Conservation (phyloP, 1,140 invertebrate genomes). For the Dreissena polymorpha region DNA sequence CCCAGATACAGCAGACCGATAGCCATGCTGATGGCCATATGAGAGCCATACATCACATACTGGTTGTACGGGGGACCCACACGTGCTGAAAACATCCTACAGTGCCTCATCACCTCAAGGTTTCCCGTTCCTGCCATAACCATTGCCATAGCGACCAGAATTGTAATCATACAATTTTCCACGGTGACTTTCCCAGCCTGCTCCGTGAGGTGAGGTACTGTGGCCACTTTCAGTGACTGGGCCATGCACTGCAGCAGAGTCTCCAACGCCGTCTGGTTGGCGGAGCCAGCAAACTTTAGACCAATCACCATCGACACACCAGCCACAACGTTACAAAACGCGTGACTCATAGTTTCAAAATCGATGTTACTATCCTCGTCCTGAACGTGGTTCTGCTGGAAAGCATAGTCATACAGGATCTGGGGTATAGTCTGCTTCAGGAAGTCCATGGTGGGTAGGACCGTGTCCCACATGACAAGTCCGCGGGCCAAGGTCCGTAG, state of each 20-base stretch:
- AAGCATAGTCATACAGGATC: slow-evolving; percentile 83
- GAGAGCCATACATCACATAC: slow-evolving; percentile 92
- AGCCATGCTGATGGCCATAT: slow-evolving; percentile 97
- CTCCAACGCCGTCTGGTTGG: slow-evolving; percentile 86
- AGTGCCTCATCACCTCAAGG: slow-evolving; percentile 91
- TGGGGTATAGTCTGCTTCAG: slow-evolving; percentile 90
- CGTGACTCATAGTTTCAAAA: slow-evolving; percentile 97
- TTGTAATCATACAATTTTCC: slow-evolving; percentile 93
- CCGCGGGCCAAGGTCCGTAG: slow-evolving; percentile 80
- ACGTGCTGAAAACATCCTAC: slow-evolving; percentile 89
- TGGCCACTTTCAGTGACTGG: slow-evolving; percentile 84
- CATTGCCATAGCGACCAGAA: slow-evolving; percentile 90
- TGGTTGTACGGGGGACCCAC: slow-evolving; percentile 79
- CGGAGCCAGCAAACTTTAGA: slow-evolving; percentile 95
- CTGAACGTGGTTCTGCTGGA: slow-evolving; percentile 69
- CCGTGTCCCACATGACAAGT: slow-evolving; percentile 93
- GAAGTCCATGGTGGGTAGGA: slow-evolving; percentile 91
- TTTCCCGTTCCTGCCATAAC: slow-evolving; percentile 96
- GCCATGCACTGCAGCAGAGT: slow-evolving; percentile 74
- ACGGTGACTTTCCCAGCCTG: slow-evolving; percentile 93
- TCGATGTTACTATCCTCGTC: slow-evolving; percentile 85
- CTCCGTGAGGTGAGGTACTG: slow-evolving; percentile 87
- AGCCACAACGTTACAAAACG: slow-evolving; percentile 96
- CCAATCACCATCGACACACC: slow-evolving; percentile 97
- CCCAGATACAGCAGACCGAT: slow-evolving; percentile 95